Conservation (phyloP, 2,797 vertebrate genomes). For the Cyclopterus lumpus region DNA sequence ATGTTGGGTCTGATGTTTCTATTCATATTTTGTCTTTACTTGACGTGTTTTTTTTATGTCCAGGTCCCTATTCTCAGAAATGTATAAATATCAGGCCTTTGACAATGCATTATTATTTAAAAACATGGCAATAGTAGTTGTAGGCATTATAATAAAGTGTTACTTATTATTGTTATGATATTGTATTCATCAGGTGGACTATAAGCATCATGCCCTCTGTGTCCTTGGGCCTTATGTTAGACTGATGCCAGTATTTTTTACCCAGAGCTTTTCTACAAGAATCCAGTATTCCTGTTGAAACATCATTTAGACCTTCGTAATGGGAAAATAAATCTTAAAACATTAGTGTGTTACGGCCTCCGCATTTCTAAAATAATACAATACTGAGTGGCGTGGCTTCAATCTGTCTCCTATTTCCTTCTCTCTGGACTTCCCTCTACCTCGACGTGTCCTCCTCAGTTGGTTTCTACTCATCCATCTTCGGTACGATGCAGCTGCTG, state of each 20-base stretch:
- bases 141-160: background rate
- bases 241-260: background rate
- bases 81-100: slow-evolving; percentile 7
- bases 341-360: background rate
- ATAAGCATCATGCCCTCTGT: background rate
- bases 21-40: background rate
- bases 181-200: background rate
- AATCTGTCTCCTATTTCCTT: background rate
- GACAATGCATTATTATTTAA: background rate
- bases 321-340: background rate
- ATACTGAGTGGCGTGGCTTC: background rate
- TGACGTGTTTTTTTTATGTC: background rate
- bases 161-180: too few species aligned
- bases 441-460: slow-evolving; percentile 71
- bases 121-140: background rate
- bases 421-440: background rate
- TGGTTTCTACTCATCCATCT: slow-evolving; percentile 87
- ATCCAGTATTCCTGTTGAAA: background rate
- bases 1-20: background rate
- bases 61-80: background rate
- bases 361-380: background rate
- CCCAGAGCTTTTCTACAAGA: too few species aligned
- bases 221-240: background rate
- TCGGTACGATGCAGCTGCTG: slow-evolving; percentile 88
- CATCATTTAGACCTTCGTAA: background rate